Evolutionary conservation across 2,888 invertebrate species (phyloP), one percentile per base, ranked within the genome.

Genomic region (Torymus aiolomorphi): DNA sequence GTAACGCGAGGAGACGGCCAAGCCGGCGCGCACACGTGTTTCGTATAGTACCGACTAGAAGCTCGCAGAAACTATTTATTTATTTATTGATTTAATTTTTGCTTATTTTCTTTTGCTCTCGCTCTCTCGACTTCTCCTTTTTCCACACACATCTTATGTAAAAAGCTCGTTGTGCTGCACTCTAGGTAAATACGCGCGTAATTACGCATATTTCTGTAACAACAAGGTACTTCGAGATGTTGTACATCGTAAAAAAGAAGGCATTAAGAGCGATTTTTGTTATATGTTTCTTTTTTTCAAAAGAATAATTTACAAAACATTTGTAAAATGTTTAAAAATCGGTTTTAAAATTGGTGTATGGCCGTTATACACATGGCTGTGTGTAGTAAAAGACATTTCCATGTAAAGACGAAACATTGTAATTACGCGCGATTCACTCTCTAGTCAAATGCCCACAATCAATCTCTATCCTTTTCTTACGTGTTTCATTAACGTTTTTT

Each of bases 21-120:
- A 81, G 78, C 77, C 61, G 52, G 59, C 56, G 54, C 69, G 56
- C 71, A 75, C 75, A 65, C 59, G 63, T 75, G 59, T 65, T 66
- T 70, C 74, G 65, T 67, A 69, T 63, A 57, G 69, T 74, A 70
- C 75, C 76, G 73, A 80, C 74, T 75, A 78, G 72, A 66, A 80
- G 56, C 76, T 78, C 73, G 67, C 67, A 67, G 54, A 72, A 71
- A 69, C 56, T 67, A 31, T 62, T 31, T 69, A 65, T 63, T 42
- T 66, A 20, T 20, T 49, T 54, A 20, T 63, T 61, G n/a, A n/a
- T n/a, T n/a, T n/a, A n/a, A n/a, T 62, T 54, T 49, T 63, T 24
- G 8, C 13, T 31, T 56, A 14, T 65, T 16, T 20, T 72, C 61
- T 62, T 12, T 42, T 52, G 16, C 49, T 57, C 14, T 31, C 67